Base-by-base conservation (phyloP, 1,140 invertebrate species). In the Lutraria rhynchaena region DNA sequence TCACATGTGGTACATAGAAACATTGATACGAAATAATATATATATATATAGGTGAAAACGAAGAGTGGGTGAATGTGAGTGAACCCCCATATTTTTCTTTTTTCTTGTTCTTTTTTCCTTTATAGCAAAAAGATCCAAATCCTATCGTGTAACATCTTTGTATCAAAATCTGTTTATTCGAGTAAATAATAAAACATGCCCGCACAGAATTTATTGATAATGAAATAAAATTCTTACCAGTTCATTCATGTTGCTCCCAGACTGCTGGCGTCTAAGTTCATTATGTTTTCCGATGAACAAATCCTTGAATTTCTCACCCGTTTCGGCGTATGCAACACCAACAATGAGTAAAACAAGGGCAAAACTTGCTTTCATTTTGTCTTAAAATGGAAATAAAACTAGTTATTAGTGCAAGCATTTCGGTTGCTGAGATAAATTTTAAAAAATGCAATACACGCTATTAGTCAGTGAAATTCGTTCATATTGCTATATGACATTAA, bases 201-300 rank as follows among this genome's bases (percentile, higher is more conserved):
- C 3, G 57, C n/a, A 57, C n/a, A 51, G n/a, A n/a, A n/a, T n/a
- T n/a, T n/a, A n/a, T n/a, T n/a, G n/a, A n/a, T 7, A 46, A 69
- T 41, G 49, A 46, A 17, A 4, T 13, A 69, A 46, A 7, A 35
- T 37, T 17, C 29, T 61, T 29, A 75, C 73, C 73, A 75, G 31
- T 61, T 61, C 41, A n/a, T 75, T 46, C 73, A 63, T 75, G 17
- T 63, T 33, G 0, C 37, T 29, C 7, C 22, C 73, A 11, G 31
- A 3, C 46, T 75, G 73, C 31, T 29, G 31, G n/a, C 57, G 17
- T 29, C 73, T 57, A 15, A 61, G 37, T 35, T 75, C 58, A 33
- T 75, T 75, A n/a, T 75, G 73, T 46, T 63, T 63, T 9, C 49
- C 22, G 55, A 75, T n/a, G 7, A 75, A 19, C 22, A 49, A 15